Conservation (phyloP, 92 coral and sea anemone genomes). For the Zoanthus solanderi region DNA sequence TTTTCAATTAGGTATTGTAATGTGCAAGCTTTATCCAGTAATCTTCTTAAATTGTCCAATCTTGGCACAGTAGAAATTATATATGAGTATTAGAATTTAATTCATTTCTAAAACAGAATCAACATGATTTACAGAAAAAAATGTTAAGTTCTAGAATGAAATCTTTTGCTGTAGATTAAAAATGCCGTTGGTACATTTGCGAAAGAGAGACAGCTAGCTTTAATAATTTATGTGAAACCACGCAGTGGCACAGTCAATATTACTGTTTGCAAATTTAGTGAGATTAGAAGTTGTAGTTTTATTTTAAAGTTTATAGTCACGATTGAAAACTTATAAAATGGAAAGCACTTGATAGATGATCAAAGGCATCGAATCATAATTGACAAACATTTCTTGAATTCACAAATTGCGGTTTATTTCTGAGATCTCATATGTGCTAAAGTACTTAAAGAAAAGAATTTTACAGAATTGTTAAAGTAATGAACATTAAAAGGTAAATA, state of each 20-base stretch:
- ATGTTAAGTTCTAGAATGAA: background rate
- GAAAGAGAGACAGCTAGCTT: slow-evolving; percentile 5
- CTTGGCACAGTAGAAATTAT: background rate
- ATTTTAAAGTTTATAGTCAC: background rate
- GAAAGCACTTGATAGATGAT: background rate
- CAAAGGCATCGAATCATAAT: background rate
- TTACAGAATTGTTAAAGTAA: background rate
- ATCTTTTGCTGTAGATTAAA: background rate
- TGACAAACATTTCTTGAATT: background rate
- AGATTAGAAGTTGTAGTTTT: background rate
- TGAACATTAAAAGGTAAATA: background rate
- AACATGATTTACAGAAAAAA: no score
- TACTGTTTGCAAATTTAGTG: background rate
- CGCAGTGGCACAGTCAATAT: background rate
- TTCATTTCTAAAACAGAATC: background rate
- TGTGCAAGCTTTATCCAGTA: background rate
- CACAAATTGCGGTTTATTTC: background rate
- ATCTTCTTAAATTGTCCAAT: background rate
- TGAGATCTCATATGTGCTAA: background rate
- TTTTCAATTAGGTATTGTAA: slow-evolving; percentile 1
- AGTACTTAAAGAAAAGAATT: background rate
- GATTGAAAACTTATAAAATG: background rate
- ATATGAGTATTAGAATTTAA: background rate
- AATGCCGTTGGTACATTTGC: background rate
- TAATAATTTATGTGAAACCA: background rate